phyloP scores from a whole-genome alignment of 2,113 vertebrate species.

The Micromys minutus region DNA sequence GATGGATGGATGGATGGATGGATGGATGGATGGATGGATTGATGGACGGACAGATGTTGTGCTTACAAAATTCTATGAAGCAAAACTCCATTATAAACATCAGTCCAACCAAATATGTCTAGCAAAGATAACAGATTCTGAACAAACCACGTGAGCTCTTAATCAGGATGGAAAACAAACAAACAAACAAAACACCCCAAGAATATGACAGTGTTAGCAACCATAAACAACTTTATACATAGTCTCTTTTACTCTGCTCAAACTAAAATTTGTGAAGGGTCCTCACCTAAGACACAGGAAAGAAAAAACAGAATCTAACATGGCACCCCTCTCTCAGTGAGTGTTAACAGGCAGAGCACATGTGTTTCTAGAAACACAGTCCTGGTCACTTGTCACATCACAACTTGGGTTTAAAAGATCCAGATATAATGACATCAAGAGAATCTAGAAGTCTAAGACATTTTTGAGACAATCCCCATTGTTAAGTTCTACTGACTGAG shows the following conservation, averaged over 20 bases:
- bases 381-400: fast-evolving
- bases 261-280: neutral
- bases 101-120: neutral
- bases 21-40: too few relatives aligned
- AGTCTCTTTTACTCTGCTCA: neutral
- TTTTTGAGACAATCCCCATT: neutral
- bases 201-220: neutral
- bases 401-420: fast-evolving
- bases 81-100: fast-evolving
- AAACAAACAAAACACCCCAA: too few relatives aligned
- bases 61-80: neutral
- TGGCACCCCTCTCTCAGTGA: fast-evolving
- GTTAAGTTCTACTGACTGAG: neutral
- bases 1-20: too few relatives aligned
- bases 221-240: neutral
- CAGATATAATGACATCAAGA: neutral
- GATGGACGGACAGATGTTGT: too few relatives aligned
- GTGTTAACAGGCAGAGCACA: fast-evolving
- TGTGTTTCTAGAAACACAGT: fast-evolving
- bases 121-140: neutral
- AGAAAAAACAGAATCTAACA: neutral
- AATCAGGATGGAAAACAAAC: fast-evolving
- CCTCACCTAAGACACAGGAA: neutral
- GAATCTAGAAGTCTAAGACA: neutral
- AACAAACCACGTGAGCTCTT: fast-evolving